Conservation (phyloP, 2,113 vertebrate genomes). For the Panthera tigris region DNA sequence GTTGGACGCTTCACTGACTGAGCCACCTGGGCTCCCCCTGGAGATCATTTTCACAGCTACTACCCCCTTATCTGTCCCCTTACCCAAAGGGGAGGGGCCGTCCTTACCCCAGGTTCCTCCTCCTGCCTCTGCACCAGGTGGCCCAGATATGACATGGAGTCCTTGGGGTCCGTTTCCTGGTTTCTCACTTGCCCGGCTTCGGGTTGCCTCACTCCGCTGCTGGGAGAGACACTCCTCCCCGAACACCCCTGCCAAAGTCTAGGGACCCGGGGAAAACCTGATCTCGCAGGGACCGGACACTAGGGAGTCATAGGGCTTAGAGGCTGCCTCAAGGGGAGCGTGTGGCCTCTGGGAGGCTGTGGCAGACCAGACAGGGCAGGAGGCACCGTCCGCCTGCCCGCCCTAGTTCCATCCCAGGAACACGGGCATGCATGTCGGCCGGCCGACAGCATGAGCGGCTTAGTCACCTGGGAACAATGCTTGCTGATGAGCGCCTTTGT, state of each 20-base stretch:
- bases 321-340: background rate
- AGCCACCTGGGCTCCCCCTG: no score
- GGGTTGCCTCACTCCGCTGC: background rate
- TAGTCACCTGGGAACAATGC: background rate
- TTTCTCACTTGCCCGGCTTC: background rate
- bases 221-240: rapidly evolving
- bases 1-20: no score
- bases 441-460: background rate
- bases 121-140: background rate
- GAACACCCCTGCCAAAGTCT: background rate
- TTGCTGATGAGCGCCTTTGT: background rate
- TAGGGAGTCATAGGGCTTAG: rapidly evolving
- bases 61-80: background rate
- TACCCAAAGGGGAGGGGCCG: background rate
- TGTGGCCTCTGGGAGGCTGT: background rate
- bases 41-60: background rate
- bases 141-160: background rate
- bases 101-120: background rate
- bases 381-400: background rate
- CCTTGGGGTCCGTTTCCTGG: background rate
- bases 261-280: rapidly evolving
- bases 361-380: background rate
- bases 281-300: rapidly evolving
- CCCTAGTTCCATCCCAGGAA: background rate
- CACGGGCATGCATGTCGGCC: rapidly evolving